These are phyloP conservation scores for Listrodromus nycthemerus DNA, from an alignment of 2,888 invertebrate genomes.

Conservation along the genomic window DNA sequence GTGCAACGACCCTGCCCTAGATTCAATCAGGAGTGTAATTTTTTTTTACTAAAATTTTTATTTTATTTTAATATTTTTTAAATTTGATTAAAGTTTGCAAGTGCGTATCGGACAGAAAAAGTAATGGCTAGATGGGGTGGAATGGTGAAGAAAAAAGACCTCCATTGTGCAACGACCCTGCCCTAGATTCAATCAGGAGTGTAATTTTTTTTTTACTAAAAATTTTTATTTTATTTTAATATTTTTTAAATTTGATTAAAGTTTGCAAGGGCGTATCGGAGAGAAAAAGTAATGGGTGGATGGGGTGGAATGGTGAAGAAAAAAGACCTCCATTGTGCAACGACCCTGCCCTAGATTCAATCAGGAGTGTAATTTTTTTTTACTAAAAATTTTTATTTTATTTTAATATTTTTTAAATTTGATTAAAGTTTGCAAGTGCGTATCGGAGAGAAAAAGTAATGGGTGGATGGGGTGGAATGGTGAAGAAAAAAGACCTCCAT, in stretches of 20 bases:
- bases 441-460: slow-evolving; percentile 27
- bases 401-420: background rate
- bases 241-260: too few relatives aligned
- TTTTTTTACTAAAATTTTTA: too few relatives aligned
- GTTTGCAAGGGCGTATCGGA: background rate
- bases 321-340: too few relatives aligned
- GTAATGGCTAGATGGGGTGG: slow-evolving; percentile 12
- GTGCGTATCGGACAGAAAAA: slow-evolving; percentile 24
- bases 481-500: slow-evolving; percentile 35
- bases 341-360: slow-evolving; percentile 27
- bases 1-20: slow-evolving; percentile 29
- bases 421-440: slow-evolving; percentile 1
- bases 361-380: too few relatives aligned
- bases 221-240: background rate
- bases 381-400: background rate
- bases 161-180: too few relatives aligned
- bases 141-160: slow-evolving; percentile 21
- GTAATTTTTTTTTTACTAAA: background rate
- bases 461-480: slow-evolving; percentile 7
- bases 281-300: too few relatives aligned
- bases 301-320: too few relatives aligned
- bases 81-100: too few relatives aligned
- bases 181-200: too few relatives aligned
- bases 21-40: slow-evolving; percentile 25
- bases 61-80: background rate